A percentile compares a stretch with the other conserved stretches of the same genome.
These are phyloP conservation scores for Anoplius nigerrimus DNA, from an alignment of 2,888 invertebrate species.

Conservation along the genomic window DNA sequence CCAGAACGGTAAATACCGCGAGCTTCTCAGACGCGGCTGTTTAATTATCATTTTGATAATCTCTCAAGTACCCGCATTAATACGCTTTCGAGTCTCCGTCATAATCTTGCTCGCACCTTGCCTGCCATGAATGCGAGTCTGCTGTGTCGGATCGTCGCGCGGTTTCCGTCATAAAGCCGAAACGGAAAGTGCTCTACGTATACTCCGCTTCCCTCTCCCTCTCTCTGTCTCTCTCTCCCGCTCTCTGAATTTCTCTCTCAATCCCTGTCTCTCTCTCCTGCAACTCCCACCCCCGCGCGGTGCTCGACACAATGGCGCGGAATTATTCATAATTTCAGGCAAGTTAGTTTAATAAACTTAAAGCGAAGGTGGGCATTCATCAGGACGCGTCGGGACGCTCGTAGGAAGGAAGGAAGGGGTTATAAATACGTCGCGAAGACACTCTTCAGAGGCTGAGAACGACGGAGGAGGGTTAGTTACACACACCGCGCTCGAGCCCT, in stretches of 20 bases:
- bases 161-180: conserved; percentile 7
- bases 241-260: neutral
- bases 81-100: conserved; percentile 13
- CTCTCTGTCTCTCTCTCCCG: neutral
- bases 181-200: conserved; percentile 10
- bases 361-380: conserved; percentile 63
- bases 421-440: conserved; percentile 72
- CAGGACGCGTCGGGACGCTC: conserved; percentile 58
- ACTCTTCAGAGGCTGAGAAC: conserved; percentile 49
- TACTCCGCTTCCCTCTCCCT: neutral
- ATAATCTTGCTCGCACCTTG: conserved; percentile 27
- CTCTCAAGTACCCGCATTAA: too few species aligned
- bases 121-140: conserved; percentile 9
- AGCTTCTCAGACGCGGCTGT: too few species aligned
- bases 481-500: conserved; percentile 55
- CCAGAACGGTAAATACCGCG: too few species aligned
- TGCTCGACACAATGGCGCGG: conserved; percentile 42
- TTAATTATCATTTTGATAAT: too few species aligned
- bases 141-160: conserved; percentile 8
- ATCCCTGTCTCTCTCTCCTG: neutral
- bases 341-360: conserved; percentile 66
- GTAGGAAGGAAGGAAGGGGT: conserved; percentile 62
- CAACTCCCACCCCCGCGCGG: neutral
- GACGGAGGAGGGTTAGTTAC: conserved; percentile 60
- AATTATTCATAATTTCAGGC: conserved; percentile 61